Conservation (phyloP, 2,113 vertebrate genomes). For the Anhinga anhinga region DNA sequence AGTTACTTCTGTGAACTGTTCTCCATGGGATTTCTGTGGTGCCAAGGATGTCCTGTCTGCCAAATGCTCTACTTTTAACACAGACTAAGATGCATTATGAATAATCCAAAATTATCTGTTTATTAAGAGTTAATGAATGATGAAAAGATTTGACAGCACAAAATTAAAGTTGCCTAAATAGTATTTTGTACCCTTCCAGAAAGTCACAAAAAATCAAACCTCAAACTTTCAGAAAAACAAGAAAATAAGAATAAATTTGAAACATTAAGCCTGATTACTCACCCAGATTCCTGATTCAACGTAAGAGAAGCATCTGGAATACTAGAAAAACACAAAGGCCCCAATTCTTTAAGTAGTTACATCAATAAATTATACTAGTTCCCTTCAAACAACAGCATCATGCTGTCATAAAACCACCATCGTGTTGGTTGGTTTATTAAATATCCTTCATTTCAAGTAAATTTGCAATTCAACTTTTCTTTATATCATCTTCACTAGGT, state of each 20-base stretch:
- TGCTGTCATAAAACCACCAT: neutral
- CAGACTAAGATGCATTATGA: neutral
- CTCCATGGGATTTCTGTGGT: neutral
- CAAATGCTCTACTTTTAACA: neutral
- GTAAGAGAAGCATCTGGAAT: neutral
- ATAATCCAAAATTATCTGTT: neutral
- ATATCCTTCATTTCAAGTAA: neutral
- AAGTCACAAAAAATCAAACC: neutral
- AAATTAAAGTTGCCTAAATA: neutral
- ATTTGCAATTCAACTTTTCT: neutral
- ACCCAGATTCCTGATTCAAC: neutral
- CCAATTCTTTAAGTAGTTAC: neutral
- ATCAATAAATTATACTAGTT: neutral
- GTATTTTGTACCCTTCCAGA: neutral
- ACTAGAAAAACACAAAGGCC: neutral
- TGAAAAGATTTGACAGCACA: neutral
- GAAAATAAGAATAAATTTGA: neutral
- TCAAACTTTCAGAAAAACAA: neutral
- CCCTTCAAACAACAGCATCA: neutral
- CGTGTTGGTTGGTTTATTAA: neutral
- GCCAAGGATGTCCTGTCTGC: neutral
- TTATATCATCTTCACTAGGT: neutral
- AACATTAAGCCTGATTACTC: neutral
- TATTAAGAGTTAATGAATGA: neutral
- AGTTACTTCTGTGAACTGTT: neutral